A percentile compares a stretch with the other conserved stretches of the same genome.
Conservation (phyloP, 2,113 vertebrate genomes). For the Australoheros scitulus region DNA sequence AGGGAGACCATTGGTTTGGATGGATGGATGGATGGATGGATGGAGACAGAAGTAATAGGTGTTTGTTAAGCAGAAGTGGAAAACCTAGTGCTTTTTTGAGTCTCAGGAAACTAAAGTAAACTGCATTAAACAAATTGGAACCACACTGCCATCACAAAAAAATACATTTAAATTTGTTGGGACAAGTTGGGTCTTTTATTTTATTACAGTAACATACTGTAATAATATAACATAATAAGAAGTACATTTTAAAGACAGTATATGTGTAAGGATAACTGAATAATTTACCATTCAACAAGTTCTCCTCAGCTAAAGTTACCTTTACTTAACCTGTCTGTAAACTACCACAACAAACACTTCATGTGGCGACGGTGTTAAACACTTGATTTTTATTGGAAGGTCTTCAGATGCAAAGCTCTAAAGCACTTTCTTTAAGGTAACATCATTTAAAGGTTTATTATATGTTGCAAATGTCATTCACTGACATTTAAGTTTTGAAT, state of each 20-base stretch:
- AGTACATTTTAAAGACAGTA: not conserved
- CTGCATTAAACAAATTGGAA: not conserved
- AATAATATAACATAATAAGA: not conserved
- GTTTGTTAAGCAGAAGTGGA: not conserved
- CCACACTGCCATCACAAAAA: not conserved
- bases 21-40: not conserved
- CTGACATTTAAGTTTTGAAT: slow-evolving; percentile 4
- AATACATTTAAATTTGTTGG: not conserved
- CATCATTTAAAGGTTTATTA: not conserved
- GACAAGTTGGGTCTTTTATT: not conserved
- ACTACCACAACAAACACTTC: not conserved
- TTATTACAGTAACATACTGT: not conserved
- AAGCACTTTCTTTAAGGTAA: not conserved
- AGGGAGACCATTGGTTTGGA: too few relatives aligned
- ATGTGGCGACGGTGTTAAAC: not conserved
- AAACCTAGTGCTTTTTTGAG: not conserved
- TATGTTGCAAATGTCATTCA: slow-evolving; percentile 1
- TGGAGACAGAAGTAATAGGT: too few relatives aligned
- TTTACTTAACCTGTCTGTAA: not conserved
- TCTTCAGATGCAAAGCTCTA: not conserved
- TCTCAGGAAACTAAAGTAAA: not conserved
- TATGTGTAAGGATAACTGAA: not conserved
- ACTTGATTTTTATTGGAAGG: too few relatives aligned
- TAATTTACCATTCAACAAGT: not conserved
- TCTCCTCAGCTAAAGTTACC: not conserved